A percentile compares a stretch with the other conserved stretches of the same genome.
Conservation (phyloP, 2,888 invertebrate genomes). For the Caenorhabditis sp. region DNA sequence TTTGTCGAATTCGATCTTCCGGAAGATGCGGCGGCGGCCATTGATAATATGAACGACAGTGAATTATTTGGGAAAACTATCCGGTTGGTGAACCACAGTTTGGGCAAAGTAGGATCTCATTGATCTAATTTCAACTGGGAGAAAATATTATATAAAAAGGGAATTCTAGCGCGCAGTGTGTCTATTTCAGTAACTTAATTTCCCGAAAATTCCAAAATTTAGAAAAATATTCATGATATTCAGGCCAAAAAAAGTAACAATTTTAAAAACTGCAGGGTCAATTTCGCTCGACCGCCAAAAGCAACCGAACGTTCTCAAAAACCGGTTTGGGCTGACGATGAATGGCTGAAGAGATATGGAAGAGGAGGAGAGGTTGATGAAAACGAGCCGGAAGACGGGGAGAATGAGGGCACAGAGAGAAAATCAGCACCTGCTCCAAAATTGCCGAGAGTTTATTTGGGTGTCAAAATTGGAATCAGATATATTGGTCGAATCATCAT, state of each 20-base stretch:
- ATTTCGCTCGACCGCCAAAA: conserved; percentile 94
- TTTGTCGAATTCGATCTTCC: conserved; percentile 96
- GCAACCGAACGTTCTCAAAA: conserved; percentile 83
- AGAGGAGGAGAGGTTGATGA: conserved; percentile 38
- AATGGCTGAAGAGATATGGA: conserved; percentile 94
- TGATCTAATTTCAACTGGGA: too few relatives aligned
- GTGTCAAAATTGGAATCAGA: conserved; percentile 84
- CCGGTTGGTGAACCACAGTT: conserved; percentile 38
- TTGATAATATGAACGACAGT: conserved; percentile 99
- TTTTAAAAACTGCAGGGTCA: conserved; percentile 71
- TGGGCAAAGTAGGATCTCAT: too few relatives aligned
- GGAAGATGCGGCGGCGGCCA: conserved; percentile 97
- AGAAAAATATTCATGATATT: not conserved
- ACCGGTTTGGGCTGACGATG: conserved; percentile 93
- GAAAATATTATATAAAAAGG: too few relatives aligned
- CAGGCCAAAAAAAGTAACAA: too few relatives aligned
- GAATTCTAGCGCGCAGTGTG: too few relatives aligned
- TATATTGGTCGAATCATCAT: conserved; percentile 84
- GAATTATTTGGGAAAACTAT: conserved; percentile 84
- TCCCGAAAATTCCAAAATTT: too few relatives aligned
- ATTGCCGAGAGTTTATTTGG: conserved; percentile 82
- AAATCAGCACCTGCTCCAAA: not conserved
- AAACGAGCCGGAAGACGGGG: conserved; percentile 20
- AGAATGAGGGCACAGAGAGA: conserved; percentile 8
- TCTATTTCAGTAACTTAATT: too few relatives aligned